Evolutionary conservation across 2,888 invertebrate species (phyloP).

Genomic region (Parnassius apollo): DNA sequence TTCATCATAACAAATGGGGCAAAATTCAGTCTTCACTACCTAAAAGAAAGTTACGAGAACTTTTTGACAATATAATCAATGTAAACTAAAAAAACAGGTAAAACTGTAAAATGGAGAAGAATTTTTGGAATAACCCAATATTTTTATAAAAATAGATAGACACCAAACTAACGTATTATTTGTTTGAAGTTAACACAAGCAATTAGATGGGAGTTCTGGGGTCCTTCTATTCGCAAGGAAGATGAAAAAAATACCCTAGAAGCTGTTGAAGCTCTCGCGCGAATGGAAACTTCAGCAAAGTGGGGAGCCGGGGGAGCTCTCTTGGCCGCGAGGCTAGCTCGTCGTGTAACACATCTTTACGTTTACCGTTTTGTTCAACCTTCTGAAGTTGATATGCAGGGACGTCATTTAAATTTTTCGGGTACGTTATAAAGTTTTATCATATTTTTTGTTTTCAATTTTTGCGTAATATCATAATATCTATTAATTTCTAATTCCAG

Average conservation of each 20-base stretch:
- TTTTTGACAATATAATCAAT: no score
- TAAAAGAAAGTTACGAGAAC: no score
- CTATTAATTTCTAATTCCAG: no score
- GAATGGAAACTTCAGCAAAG: constrained; percentile 81
- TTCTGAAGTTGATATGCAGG: constrained; percentile 66
- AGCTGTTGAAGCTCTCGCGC: constrained; percentile 69
- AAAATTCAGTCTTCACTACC: no score
- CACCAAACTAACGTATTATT: neutral
- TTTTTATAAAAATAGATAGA: no score
- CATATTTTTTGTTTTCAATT: no score
- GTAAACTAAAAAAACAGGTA: no score
- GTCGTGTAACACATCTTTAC: constrained; percentile 72
- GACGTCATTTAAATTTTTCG: constrained; percentile 71
- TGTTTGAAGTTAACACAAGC: constrained; percentile 60
- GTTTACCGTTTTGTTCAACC: constrained; percentile 80
- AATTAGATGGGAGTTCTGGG: constrained; percentile 81
- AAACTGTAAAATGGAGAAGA: no score
- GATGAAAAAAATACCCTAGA: constrained; percentile 53
- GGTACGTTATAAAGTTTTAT: constrained; percentile 48
- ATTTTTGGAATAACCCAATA: no score
- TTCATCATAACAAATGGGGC: no score
- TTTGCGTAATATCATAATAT: no score
- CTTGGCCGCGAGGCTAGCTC: constrained; percentile 76
- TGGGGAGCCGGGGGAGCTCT: constrained; percentile 80
- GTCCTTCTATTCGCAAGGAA: constrained; percentile 41